Evolutionary conservation across 2,888 invertebrate species (phyloP).

Genomic region (Apotomis capreana): DNA sequence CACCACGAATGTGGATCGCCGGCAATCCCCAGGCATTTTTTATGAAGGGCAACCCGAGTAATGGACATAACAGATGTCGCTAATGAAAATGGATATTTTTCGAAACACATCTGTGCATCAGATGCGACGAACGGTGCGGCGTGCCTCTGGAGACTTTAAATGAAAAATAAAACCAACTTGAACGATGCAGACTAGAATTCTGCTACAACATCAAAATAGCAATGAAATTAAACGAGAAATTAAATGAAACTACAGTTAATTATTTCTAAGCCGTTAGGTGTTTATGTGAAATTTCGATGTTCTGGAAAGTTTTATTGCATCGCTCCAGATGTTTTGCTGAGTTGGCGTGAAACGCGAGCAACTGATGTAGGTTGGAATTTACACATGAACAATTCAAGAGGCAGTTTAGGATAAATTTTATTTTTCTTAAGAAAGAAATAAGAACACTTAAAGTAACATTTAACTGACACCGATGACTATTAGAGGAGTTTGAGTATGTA

Average conservation of each 20-base stretch:
- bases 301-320: slow-evolving; percentile 20
- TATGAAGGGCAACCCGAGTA: slow-evolving; percentile 31
- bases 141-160: background rate
- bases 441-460: no score
- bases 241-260: slow-evolving; percentile 2
- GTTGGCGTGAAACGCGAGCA: slow-evolving; percentile 1
- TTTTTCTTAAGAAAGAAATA: no score
- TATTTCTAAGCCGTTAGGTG: slow-evolving; percentile 11
- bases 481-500: no score
- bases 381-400: background rate
- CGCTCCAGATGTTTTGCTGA: slow-evolving; percentile 14
- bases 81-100: slow-evolving; percentile 28
- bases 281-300: slow-evolving; percentile 1
- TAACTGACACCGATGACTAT: no score
- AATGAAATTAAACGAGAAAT: slow-evolving; percentile 11
- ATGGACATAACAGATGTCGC: slow-evolving; percentile 22
- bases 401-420: background rate
- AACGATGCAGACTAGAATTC: background rate
- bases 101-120: slow-evolving; percentile 17
- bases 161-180: slow-evolving; percentile 10
- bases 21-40: slow-evolving; percentile 30
- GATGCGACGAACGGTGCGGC: background rate
- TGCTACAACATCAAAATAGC: slow-evolving; percentile 11
- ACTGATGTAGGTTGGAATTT: slow-evolving; percentile 2
- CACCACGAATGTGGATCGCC: slow-evolving; percentile 10